phyloP scores from a whole-genome alignment of 2,113 vertebrate species.

The Amphiprion percula region DNA sequence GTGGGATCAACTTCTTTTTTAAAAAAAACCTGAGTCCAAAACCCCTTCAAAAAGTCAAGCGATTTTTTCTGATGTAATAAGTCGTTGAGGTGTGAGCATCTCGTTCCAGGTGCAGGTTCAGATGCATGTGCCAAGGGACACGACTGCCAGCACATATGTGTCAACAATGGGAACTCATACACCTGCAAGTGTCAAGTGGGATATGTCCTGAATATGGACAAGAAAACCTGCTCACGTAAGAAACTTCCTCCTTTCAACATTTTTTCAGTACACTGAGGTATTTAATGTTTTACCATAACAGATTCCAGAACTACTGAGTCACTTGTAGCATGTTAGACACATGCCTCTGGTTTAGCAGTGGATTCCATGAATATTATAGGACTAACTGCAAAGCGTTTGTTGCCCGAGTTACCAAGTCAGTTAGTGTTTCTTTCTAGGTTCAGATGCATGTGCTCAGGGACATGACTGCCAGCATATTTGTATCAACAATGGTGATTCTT shows the following conservation, averaged over 20 bases:
- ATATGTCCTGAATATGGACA: constrained; percentile 82
- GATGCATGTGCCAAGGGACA: constrained; percentile 77
- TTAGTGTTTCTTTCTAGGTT: constrained; percentile 67
- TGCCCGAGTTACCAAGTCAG: not conserved
- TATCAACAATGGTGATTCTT: constrained; percentile 68
- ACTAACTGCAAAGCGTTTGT: not conserved
- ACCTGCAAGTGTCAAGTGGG: constrained; percentile 82
- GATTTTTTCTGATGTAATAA: not conserved
- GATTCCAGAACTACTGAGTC: not conserved
- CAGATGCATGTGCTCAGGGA: constrained; percentile 74
- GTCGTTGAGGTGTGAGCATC: not conserved
- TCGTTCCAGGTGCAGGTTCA: constrained; percentile 59
- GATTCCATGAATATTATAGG: not conserved
- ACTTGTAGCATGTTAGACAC: too few species aligned
- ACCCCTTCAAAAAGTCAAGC: not conserved
- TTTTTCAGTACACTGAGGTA: not conserved
- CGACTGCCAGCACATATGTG: constrained; percentile 84
- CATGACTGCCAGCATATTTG: constrained; percentile 86
- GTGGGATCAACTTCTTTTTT: not conserved
- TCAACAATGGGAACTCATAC: constrained; percentile 68
- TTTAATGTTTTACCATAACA: not conserved
- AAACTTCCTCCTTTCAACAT: constrained; percentile 5
- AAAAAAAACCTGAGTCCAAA: not conserved
- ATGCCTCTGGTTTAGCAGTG: not conserved
- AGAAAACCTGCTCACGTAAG: constrained; percentile 84